These are phyloP conservation scores for Pachyramphus minor DNA, from an alignment of 2,113 vertebrate species.

Conservation along the genomic window DNA sequence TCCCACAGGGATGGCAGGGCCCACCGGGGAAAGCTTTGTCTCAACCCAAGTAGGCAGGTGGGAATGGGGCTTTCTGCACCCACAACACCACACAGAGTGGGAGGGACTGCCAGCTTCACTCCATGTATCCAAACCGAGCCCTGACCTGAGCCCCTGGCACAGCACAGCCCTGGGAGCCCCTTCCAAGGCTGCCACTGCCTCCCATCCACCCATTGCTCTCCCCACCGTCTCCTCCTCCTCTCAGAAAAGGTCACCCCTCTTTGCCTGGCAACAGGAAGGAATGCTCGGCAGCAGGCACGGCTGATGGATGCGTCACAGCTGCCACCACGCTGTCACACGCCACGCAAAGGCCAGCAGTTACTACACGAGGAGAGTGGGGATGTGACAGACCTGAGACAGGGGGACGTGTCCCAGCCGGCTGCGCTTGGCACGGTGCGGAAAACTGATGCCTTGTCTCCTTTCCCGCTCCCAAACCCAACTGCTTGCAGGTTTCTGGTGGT, in stretches of 20 bases:
- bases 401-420: background rate
- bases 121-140: background rate
- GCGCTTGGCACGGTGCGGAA: fast-evolving
- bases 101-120: fast-evolving
- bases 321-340: background rate
- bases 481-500: background rate
- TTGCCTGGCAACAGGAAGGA: background rate
- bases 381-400: background rate
- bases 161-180: background rate
- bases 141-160: background rate
- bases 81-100: background rate
- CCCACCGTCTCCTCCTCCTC: background rate
- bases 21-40: background rate
- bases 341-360: background rate
- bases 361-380: background rate
- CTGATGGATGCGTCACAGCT: background rate
- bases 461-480: background rate
- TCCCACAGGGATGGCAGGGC: background rate
- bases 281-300: background rate
- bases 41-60: background rate
- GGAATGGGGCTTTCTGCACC: background rate
- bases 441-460: fast-evolving
- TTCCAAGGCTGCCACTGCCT: background rate
- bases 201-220: background rate
- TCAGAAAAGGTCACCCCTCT: background rate